Evolutionary conservation across 2,113 vertebrate genomes (phyloP), one percentile per base, ranked within the genome.

Genomic region (Cettia cetti): DNA sequence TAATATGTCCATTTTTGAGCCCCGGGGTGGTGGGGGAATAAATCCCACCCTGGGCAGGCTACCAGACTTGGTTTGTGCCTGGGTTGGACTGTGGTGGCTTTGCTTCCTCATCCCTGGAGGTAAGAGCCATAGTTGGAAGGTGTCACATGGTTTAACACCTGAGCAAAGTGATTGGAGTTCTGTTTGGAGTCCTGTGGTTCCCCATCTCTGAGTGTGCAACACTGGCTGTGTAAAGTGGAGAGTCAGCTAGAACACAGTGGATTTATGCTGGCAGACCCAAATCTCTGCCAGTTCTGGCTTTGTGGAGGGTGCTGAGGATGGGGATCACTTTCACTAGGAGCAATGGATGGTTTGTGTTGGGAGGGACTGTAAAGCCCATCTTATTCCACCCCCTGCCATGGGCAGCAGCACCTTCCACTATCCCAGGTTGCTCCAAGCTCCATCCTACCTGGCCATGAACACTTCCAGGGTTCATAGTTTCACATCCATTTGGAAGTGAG

Each of bases 1-100:
- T n/a, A n/a, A n/a, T n/a, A 4, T 40, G 49, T 31, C 37, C 47
- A 21, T 53, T 37, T 64, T 5, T 14, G 21, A 35, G 53, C 4
- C 0, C 0, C 0, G 1, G n/a, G 23, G 6, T 87, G n/a, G 20
- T 1, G 0, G 21, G n/a, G 31, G 18, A 30, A 42, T 52, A 37
- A 87, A 79, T 69, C 44, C 61, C 71, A 57, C 44, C 52, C 39
- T 31, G 33, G 40, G 37, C 65, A 82, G 87, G 15, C 60, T 40
- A 31, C 24, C 5, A 2, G 39, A 18, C n/a, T 64, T 0, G 0
- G 6, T 69, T 76, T 44, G 31, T 7, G 1, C 39, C 39, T 42
- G 26, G 13, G 3, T 76, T 63, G 50, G n/a, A 11, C 20, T 71
- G 39, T 52, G 50, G 28, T 71, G 71, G 57, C 35, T 83, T 91